Evolutionary conservation across 2,888 invertebrate species (phyloP).

Genomic region (Caprella mutica): DNA sequence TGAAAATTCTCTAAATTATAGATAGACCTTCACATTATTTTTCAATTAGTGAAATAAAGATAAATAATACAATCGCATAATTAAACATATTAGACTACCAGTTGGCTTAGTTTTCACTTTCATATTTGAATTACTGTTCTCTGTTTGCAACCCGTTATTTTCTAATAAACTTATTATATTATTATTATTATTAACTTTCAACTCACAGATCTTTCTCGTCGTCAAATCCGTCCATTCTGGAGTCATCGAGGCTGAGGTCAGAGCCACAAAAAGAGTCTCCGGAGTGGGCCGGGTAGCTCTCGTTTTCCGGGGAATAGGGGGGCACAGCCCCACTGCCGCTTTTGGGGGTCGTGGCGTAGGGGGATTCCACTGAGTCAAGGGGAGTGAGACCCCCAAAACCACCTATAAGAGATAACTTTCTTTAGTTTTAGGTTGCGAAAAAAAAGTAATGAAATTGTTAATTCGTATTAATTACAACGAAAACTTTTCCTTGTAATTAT

Average conservation of each 20-base stretch:
- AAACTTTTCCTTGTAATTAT: not conserved
- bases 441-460: not conserved
- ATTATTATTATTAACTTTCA: not conserved
- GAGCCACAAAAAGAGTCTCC: constrained; percentile 62
- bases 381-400: constrained; percentile 30
- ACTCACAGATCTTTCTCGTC: constrained; percentile 55
- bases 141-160: too few species aligned
- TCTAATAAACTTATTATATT: too few species aligned
- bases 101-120: too few species aligned
- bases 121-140: too few species aligned
- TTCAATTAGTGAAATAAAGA: too few species aligned
- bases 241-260: constrained; percentile 60
- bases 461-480: not conserved
- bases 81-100: too few species aligned
- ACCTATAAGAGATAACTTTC: constrained; percentile 18
- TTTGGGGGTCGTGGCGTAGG: constrained; percentile 33
- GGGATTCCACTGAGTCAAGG: constrained; percentile 30
- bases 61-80: too few species aligned
- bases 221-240: constrained; percentile 65
- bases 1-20: too few species aligned
- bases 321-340: constrained; percentile 16
- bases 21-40: too few species aligned
- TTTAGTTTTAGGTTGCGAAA: not conserved
- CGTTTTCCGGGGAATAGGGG: constrained; percentile 31
- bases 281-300: constrained; percentile 30